These are phyloP conservation scores for Ailuropoda melanoleuca DNA, from an alignment of 2,113 vertebrate genomes.

Conservation along the genomic window DNA sequence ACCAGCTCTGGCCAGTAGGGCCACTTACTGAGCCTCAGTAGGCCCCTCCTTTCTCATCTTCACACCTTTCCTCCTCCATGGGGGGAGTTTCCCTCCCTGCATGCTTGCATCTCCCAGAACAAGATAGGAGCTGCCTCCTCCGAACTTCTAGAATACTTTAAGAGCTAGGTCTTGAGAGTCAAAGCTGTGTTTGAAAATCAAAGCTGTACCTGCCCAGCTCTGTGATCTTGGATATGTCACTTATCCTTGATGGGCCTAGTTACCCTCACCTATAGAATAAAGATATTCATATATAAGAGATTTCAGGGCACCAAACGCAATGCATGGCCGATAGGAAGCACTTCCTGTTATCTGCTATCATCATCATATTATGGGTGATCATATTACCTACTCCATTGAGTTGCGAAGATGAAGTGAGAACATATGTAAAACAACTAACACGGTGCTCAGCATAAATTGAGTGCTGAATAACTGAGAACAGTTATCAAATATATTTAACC, in stretches of 20 bases:
- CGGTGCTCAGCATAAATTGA: background rate
- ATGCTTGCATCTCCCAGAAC: background rate
- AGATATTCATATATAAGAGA: background rate
- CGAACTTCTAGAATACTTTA: background rate
- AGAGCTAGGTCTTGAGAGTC: background rate
- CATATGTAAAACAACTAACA: background rate
- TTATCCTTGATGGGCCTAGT: background rate
- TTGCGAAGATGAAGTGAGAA: constrained; percentile 12
- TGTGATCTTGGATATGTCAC: background rate
- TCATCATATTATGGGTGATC: background rate
- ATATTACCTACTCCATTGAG: background rate
- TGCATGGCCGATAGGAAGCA: constrained; percentile 14
- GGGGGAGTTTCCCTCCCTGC: background rate
- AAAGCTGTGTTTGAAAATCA: background rate
- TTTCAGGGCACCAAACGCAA: background rate
- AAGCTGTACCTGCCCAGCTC: background rate
- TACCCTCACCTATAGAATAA: background rate
- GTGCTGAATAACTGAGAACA: constrained; percentile 35
- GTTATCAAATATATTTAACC: background rate
- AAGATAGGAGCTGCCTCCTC: background rate
- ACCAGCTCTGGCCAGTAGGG: background rate
- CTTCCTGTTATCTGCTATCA: background rate
- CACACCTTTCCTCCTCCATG: background rate
- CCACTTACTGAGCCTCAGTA: background rate
- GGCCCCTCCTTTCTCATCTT: background rate